These are phyloP conservation scores for Diachrysia chrysitis DNA, from an alignment of 2,888 invertebrate species.

Conservation along the genomic window DNA sequence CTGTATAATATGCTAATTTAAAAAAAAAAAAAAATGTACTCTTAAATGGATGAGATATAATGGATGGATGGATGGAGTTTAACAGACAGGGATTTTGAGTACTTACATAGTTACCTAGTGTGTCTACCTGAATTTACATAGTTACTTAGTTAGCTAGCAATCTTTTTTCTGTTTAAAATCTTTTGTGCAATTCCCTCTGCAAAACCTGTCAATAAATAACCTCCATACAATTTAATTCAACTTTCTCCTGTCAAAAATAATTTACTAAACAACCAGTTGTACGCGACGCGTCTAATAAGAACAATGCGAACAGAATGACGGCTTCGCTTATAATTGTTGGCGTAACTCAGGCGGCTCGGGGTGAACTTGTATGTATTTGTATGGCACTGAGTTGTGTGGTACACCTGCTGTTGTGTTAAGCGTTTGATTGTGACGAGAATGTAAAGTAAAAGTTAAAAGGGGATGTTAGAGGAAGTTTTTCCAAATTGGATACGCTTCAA, in stretches of 20 bases:
- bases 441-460: background rate
- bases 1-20: too few relatives aligned
- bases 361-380: constrained; percentile 21
- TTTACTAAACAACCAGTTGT: constrained; percentile 27
- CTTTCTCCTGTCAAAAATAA: constrained; percentile 23
- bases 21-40: too few relatives aligned
- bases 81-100: too few relatives aligned
- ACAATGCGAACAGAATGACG: constrained; percentile 43
- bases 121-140: too few relatives aligned
- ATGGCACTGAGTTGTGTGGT: background rate
- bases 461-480: too few relatives aligned
- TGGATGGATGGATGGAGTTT: too few relatives aligned
- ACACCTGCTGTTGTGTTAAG: background rate
- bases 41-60: too few relatives aligned
- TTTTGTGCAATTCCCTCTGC: constrained; percentile 1
- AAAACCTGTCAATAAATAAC: constrained; percentile 5
- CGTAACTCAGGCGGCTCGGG: constrained; percentile 16
- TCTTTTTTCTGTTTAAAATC: too few relatives aligned
- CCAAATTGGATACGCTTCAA: too few relatives aligned
- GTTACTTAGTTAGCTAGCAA: too few relatives aligned
- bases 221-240: background rate
- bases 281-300: constrained; percentile 31
- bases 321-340: constrained; percentile 13
- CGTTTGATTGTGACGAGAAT: background rate
- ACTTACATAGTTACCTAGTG: too few relatives aligned